phyloP scores from a whole-genome alignment of 2,113 vertebrate species.

The Peromyscus polionotus region DNA sequence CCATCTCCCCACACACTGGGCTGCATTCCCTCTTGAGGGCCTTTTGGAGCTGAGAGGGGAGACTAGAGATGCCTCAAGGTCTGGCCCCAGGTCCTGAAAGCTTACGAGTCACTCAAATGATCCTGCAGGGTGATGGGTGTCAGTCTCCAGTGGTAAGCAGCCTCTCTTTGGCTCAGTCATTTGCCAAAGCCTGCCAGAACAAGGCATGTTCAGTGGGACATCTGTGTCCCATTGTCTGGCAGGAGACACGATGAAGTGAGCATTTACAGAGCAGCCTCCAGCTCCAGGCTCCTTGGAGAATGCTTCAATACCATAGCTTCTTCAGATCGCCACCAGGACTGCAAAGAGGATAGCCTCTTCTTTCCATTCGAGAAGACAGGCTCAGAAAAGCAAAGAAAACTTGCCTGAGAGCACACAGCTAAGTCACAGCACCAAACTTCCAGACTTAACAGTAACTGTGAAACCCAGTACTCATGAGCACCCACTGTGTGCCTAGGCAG shows the following conservation, averaged over 20 bases:
- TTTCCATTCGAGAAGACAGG: background rate
- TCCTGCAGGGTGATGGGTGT: background rate
- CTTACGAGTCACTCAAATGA: background rate
- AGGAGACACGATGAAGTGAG: background rate
- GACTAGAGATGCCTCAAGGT: background rate
- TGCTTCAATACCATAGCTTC: background rate
- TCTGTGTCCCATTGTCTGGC: background rate
- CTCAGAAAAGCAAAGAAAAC: slow-evolving; percentile 4
- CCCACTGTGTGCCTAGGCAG: background rate
- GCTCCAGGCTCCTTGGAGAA: background rate
- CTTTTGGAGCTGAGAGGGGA: background rate
- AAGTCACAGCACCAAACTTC: background rate
- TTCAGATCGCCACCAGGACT: background rate
- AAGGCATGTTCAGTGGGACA: background rate
- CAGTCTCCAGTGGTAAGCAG: background rate
- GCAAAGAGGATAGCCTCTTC: background rate
- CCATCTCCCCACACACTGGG: background rate
- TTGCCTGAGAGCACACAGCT: background rate
- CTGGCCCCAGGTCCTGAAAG: background rate
- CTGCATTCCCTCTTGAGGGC: background rate
- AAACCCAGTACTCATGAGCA: background rate
- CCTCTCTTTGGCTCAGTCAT: background rate
- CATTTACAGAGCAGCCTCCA: background rate
- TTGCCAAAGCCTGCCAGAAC: background rate
- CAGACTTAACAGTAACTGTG: background rate